Evolutionary conservation across 2,888 invertebrate genomes (phyloP).

Genomic region (Plusia festucae): DNA sequence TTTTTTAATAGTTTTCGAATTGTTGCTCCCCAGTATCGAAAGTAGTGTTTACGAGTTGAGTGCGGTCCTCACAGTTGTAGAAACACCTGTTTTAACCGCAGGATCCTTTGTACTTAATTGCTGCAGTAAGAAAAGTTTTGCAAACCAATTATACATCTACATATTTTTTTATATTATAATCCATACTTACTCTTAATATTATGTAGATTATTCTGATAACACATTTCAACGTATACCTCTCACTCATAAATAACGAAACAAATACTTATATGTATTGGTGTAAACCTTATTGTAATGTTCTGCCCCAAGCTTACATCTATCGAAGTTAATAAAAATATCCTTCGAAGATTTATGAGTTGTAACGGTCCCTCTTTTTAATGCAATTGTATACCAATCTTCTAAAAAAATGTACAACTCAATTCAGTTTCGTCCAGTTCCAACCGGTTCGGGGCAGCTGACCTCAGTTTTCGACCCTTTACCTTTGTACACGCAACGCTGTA

Average conservation of each 20-base stretch:
- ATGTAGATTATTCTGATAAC: conserved; percentile 14
- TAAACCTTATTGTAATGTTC: not conserved
- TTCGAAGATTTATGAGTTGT: conserved; percentile 20
- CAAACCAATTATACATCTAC: conserved; percentile 12
- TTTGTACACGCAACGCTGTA: conserved; percentile 70
- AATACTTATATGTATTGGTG: not conserved
- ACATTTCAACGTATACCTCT: not conserved
- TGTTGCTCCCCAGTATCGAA: conserved; percentile 16
- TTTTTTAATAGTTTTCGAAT: too few species aligned
- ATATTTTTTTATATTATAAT: too few species aligned
- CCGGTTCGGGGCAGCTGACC: conserved; percentile 52
- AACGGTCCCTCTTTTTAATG: conserved; percentile 32
- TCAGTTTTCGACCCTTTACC: conserved; percentile 66
- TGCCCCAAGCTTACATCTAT: not conserved
- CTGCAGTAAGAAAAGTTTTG: conserved; percentile 33
- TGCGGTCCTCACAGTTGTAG: conserved; percentile 22
- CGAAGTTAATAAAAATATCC: conserved; percentile 9
- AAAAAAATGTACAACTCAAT: conserved; percentile 54
- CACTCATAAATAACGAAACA: not conserved
- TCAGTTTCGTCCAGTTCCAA: conserved; percentile 41
- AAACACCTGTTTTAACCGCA: conserved; percentile 45
- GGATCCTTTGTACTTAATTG: conserved; percentile 41
- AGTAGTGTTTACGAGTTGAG: conserved; percentile 29
- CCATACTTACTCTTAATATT: conserved; percentile 14
- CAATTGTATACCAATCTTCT: conserved; percentile 37